phyloP scores from a whole-genome alignment of 2,888 invertebrate genomes.

The Rhagium mordax region DNA sequence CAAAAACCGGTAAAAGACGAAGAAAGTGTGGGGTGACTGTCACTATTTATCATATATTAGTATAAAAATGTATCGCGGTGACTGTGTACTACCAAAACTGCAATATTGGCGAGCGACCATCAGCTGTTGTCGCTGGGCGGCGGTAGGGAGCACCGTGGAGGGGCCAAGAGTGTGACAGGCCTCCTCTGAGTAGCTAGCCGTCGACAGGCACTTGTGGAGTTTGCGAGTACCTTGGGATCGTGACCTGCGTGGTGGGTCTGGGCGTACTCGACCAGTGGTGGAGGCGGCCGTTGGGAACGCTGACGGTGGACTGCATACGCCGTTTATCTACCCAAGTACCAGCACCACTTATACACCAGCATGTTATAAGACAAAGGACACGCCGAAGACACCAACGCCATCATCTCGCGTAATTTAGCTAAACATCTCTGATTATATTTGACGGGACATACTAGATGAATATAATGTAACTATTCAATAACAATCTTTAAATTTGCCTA shows the following conservation, averaged over 20 bases:
- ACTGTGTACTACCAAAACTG: constrained; percentile 94
- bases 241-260: constrained; percentile 82
- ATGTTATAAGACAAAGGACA: constrained; percentile 44
- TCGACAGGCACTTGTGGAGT: constrained; percentile 93
- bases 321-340: constrained; percentile 79
- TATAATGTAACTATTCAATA: too few species aligned
- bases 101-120: constrained; percentile 92
- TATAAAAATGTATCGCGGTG: constrained; percentile 69
- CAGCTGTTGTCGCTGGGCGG: constrained; percentile 76
- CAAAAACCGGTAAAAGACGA: constrained; percentile 1
- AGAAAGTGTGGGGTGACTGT: constrained; percentile 39
- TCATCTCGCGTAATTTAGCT: neutral
- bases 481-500: too few species aligned
- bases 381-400: constrained; percentile 44
- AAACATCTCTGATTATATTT: neutral
- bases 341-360: constrained; percentile 61
- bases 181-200: constrained; percentile 87
- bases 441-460: too few species aligned
- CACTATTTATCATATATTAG: constrained; percentile 25
- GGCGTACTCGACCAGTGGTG: constrained; percentile 66
- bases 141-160: constrained; percentile 67
- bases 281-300: constrained; percentile 42
- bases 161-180: constrained; percentile 72
- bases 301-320: constrained; percentile 77
- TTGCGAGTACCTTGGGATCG: constrained; percentile 96